Percentiles rank a stretch among this genome's conserved stretches.
These are phyloP conservation scores for Brachyhypopomus occidentalis DNA, from an alignment of 2,113 vertebrate species.

Conservation along the genomic window DNA sequence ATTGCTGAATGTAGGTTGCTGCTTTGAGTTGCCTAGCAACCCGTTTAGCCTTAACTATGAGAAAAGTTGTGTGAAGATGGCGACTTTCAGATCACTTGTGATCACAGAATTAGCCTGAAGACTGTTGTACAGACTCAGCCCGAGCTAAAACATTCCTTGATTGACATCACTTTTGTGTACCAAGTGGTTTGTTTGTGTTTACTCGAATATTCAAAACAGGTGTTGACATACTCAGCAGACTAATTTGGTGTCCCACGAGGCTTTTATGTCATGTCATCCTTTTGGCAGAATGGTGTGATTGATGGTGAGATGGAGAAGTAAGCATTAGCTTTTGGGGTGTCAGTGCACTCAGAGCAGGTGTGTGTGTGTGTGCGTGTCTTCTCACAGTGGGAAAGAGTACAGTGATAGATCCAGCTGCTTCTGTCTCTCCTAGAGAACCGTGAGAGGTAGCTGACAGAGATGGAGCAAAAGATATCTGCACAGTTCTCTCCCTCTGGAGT, in stretches of 20 bases:
- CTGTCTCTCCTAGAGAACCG: not conserved
- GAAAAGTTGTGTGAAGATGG: slow-evolving; percentile 57
- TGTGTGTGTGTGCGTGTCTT: not conserved
- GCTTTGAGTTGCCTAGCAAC: slow-evolving; percentile 72
- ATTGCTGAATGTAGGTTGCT: slow-evolving; percentile 37
- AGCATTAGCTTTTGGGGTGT: not conserved
- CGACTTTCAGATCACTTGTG: slow-evolving; percentile 54
- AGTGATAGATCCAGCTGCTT: slow-evolving; percentile 15
- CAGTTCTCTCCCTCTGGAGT: not conserved
- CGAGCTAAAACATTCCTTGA: not conserved
- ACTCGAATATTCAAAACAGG: too few relatives aligned
- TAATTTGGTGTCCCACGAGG: not conserved
- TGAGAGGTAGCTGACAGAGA: not conserved
- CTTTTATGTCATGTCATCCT: not conserved
- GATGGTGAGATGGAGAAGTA: not conserved
- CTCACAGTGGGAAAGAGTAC: not conserved
- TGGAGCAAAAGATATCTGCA: too few relatives aligned
- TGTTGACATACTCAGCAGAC: not conserved
- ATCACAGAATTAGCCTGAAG: slow-evolving; percentile 21
- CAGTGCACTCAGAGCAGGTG: not conserved
- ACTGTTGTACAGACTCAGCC: not conserved
- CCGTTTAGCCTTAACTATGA: slow-evolving; percentile 39
- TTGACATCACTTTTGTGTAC: not conserved
- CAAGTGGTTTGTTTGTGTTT: not conserved
- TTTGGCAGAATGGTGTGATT: not conserved